phyloP scores from a whole-genome alignment of 2,888 invertebrate genomes.

The Lypha dubia region DNA sequence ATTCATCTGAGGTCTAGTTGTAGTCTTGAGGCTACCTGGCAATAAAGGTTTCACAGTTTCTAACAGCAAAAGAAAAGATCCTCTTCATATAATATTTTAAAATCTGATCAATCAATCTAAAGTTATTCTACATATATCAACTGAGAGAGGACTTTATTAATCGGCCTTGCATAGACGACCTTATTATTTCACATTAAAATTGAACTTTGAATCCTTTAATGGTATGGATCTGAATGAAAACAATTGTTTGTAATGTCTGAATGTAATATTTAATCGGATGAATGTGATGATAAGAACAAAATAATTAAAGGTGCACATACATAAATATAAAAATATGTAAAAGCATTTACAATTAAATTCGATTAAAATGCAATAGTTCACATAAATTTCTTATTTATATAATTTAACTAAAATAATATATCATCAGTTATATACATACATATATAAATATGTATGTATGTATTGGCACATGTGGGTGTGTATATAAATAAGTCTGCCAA shows the following conservation, averaged over 20 bases:
- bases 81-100: too few relatives aligned
- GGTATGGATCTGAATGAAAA: constrained; percentile 12
- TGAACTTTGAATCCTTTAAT: constrained; percentile 31
- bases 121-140: too few relatives aligned
- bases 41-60: too few relatives aligned
- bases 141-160: too few relatives aligned
- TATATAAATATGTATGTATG: neutral
- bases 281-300: constrained; percentile 37
- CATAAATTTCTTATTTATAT: constrained; percentile 10
- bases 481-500: too few relatives aligned
- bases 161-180: too few relatives aligned
- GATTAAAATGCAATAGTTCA: constrained; percentile 6
- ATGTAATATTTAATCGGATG: constrained; percentile 58
- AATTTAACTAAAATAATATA: constrained; percentile 7
- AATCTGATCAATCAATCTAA: too few relatives aligned
- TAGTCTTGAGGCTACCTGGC: too few relatives aligned
- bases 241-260: constrained; percentile 46
- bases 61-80: too few relatives aligned
- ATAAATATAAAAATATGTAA: constrained; percentile 31
- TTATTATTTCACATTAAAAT: neutral
- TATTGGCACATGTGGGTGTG: too few relatives aligned
- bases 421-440: neutral
- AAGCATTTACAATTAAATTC: constrained; percentile 33
- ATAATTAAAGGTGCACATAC: too few relatives aligned
- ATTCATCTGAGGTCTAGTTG: too few relatives aligned